Evolutionary conservation across 1,140 invertebrate species (phyloP), one percentile per base, ranked within the genome.

Genomic region (Drosophila aff.): DNA sequence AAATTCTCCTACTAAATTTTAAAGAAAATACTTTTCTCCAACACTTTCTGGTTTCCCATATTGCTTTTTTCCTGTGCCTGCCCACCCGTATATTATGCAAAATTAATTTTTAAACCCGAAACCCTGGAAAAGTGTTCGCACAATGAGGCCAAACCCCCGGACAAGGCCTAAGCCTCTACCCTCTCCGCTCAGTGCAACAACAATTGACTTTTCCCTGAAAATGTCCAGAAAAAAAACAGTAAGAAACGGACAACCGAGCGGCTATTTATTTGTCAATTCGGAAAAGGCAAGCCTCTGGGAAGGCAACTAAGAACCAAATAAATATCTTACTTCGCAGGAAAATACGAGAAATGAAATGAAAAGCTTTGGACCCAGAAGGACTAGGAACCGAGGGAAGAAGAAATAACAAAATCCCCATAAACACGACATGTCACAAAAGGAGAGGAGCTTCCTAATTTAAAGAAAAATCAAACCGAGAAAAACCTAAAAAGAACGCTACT

Each of bases 261-360:
- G 78, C 83, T 83, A 87, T 86, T 86, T 87, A 87, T 87, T 87
- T 89, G 84, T 76, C 83, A 87, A 87, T 89, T 89, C 77, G 80
- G 52, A 78, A 80, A 82, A 77, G 81, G 73, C 53, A 55, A 78
- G 47, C 64, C 62, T 57, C 33, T 23, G 36, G 73, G 68, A 73
- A 63, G 57, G 62, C 44, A 68, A 81, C 83, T 89, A 77, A 87
- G 80, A 68, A 69, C 71, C 80, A 87, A 89, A 83, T 83, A 87
- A 89, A 87, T 89, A 89, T 87, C 84, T 84, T 89, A 79, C 84
- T 85, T 81, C 74, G 69, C 81, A 66, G 62, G 13, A 67, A 71
- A 84, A 84, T 75, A 77, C 49, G 64, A 77, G 33, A 71, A 80
- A 78, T 83, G 71, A 86, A 87, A 83, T 83, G 68, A 83, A 87